Evolutionary conservation across 2,113 vertebrate genomes (phyloP), one percentile per base, ranked within the genome.

Genomic region (Calyptomena viridis): DNA sequence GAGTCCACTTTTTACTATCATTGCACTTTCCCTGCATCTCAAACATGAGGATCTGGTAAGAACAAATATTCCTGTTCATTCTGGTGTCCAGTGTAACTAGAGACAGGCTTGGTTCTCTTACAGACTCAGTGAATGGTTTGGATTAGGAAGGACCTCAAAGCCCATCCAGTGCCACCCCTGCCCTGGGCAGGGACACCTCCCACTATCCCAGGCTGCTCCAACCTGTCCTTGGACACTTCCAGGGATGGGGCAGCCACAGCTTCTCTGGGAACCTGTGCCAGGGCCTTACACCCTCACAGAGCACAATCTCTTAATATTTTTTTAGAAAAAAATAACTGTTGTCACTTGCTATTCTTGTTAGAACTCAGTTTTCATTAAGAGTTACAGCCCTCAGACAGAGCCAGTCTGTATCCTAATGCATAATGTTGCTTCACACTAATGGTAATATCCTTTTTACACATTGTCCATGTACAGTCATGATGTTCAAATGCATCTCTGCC

Each of bases 301-400:
- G 12, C 42, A 22, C 27, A 27, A 40, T 62, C 40, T 19, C 8
- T 62, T 62, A 14, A 13, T 28, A 30, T 42, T 39, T 40, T 17
- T 47, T 47, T 40, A 18, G 13, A 5, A 33, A 49, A 44, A 68
- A 56, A 35, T 14, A 69, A 74, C 40, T 6, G 60, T 7, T 31
- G 53, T 82, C 40, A 17, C n/a, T 75, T 87, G 59, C 44, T 37
- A 11, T 28, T 91, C 55, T 55, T 76, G 71, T 95, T 94, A 77
- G 78, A 93, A 91, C 69, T 87, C 63, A 37, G 63, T 85, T 94
- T 95, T 85, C 58, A 53, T 91, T 83, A 94, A 55, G 82, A 85
- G 23, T 85, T 95, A 85, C 63, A 79, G 58, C 25, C 25, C 69
- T 85, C 87, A 85, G 88, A 49, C 49, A 66, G 74, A 89, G 50